Base-by-base conservation (phyloP, 2,113 vertebrate species). In the Ramphastos sulfuratus region DNA sequence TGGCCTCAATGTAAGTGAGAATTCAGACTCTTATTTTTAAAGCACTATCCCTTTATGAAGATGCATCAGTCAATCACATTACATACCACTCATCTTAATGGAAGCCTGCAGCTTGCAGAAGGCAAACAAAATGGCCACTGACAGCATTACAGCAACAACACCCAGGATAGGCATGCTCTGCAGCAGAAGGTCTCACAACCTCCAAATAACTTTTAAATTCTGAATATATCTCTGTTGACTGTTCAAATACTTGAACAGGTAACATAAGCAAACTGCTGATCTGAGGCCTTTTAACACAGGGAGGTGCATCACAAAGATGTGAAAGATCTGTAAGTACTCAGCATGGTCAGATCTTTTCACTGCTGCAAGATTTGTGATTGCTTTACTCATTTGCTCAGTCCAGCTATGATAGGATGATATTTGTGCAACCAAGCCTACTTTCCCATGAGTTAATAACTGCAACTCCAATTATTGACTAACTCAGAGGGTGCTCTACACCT, bases 21-120 rank as follows among this genome's bases (percentile, higher is more conserved):
- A 95, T 84, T 86, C 85, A 90, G 42, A 70, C 79, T 95, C 69
- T 89, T 92, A 89, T 94, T 94, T 96, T 95, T 95, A 90, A 94
- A 95, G 82, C 82, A 80, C 69, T 89, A 91, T 54, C 78, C 71
- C 95, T 93, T 94, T 88, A 85, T 37, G 72, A 86, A 87, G 85
- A 84, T 87, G 59, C 66, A 79, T 87, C 85, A 94, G 82, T 74
- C 79, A 95, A 87, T 25, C 39, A 89, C 42, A 56, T 86, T 87
- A 85, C 67, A 90, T 82, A 91, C 60, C 63, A 76, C 50, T 91
- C 73, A 82, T 93, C 55, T 94, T 95, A 89, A 92, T 87, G 82
- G 56, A 92, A 77, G 44, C 69, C 79, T 60, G 37, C 50, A 73
- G 52, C 46, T 85, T 89, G 35, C 46, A 79, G 64, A 86, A 93